Conservation (phyloP, 2,888 invertebrate species). For the Lymantria dispar region DNA sequence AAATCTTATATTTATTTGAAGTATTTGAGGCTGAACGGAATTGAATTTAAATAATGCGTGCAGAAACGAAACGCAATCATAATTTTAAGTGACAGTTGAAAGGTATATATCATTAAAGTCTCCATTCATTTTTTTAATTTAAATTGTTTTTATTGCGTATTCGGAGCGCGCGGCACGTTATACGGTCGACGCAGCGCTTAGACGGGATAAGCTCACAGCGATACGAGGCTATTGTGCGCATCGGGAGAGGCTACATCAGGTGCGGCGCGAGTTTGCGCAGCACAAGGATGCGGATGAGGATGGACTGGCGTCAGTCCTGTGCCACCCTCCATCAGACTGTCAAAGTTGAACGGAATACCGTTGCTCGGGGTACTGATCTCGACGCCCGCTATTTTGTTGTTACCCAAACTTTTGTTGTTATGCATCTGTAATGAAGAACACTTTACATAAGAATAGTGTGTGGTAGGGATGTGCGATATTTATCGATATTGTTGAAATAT, state of each 20-base stretch:
- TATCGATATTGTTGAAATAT: no score
- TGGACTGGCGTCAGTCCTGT: slow-evolving; percentile 94
- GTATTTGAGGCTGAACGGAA: no score
- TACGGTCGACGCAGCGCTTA: slow-evolving; percentile 19
- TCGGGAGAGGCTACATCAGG: slow-evolving; percentile 89
- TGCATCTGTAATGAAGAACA: slow-evolving; percentile 58
- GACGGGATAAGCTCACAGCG: slow-evolving; percentile 9
- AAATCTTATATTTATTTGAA: no score
- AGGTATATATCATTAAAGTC: no score
- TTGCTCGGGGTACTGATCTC: slow-evolving; percentile 94
- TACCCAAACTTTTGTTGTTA: slow-evolving; percentile 69
- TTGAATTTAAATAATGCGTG: no score
- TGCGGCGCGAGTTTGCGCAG: slow-evolving; percentile 89
- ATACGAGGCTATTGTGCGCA: slow-evolving; percentile 69
- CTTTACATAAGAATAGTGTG: neutral
- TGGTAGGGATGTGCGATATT: no score
- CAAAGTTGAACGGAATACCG: slow-evolving; percentile 94
- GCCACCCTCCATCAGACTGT: slow-evolving; percentile 96
- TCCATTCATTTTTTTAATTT: no score
- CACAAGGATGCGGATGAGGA: slow-evolving; percentile 86
- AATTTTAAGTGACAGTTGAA: no score
- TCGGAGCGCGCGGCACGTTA: slow-evolving; percentile 35
- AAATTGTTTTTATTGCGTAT: slow-evolving; percentile 17
- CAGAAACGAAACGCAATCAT: no score
- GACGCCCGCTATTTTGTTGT: slow-evolving; percentile 88